phyloP scores from a whole-genome alignment of 2,888 invertebrate species.

The Nematopogon swammerdamellus region DNA sequence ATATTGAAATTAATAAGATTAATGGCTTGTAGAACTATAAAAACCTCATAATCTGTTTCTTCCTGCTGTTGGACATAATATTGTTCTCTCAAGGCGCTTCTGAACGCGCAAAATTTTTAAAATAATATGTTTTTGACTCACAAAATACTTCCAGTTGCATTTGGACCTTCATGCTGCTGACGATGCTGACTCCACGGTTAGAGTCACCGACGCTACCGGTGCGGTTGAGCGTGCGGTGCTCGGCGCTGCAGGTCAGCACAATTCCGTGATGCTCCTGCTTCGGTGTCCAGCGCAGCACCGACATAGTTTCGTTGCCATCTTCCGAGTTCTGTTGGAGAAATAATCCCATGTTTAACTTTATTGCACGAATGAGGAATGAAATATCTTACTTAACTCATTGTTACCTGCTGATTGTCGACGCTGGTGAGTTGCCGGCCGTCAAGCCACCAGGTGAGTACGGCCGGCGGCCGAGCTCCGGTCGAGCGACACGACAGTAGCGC shows the following conservation, averaged over 20 bases:
- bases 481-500: constrained; percentile 82
- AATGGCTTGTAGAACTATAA: no score
- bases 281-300: constrained; percentile 72
- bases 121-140: no score
- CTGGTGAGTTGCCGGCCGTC: constrained; percentile 63
- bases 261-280: constrained; percentile 75
- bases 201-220: constrained; percentile 69
- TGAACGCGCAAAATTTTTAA: no score
- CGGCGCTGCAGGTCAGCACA: constrained; percentile 75
- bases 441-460: constrained; percentile 83
- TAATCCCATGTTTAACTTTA: no score
- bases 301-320: constrained; percentile 79
- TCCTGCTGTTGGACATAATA: no score
- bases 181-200: constrained; percentile 75
- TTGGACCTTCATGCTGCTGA: no score
- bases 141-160: no score
- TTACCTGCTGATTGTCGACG: constrained; percentile 30
- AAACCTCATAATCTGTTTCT: no score
- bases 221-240: constrained; percentile 70
- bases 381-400: no score
- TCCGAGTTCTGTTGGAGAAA: constrained; percentile 79
- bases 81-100: no score
- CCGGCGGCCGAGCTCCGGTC: constrained; percentile 81
- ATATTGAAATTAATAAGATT: no score
- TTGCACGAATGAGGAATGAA: no score